Percentiles rank a stretch among this genome's conserved stretches.
Evolutionary conservation across 2,797 vertebrate species (phyloP).

Genomic region (Triplophysa bombifrons): DNA sequence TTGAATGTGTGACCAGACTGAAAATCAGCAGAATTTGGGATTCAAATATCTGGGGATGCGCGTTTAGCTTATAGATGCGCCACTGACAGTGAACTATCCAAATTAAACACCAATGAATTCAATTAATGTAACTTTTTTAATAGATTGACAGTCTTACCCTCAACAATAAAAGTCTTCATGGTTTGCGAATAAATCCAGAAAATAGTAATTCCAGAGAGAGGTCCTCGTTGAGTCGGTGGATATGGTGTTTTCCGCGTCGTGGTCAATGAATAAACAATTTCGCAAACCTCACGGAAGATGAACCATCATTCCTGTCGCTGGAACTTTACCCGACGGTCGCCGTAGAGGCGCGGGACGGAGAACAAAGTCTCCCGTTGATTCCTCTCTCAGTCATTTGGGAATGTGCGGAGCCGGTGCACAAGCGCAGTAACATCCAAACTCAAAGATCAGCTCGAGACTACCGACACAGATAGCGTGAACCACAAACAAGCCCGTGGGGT

Average conservation of each 20-base stretch:
- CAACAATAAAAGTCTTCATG: slow-evolving; percentile 77
- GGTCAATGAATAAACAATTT: slow-evolving; percentile 60
- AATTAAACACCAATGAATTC: neutral
- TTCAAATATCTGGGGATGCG: slow-evolving; percentile 1
- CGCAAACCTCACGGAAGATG: slow-evolving; percentile 68
- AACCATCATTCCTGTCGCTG: slow-evolving; percentile 63
- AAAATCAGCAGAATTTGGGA: neutral
- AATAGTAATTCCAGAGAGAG: slow-evolving; percentile 70
- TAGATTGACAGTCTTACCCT: slow-evolving; percentile 71
- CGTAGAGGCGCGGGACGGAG: slow-evolving; percentile 68
- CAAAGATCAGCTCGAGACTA: slow-evolving; percentile 60
- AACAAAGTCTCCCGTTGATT: slow-evolving; percentile 74
- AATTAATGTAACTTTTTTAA: slow-evolving; percentile 60
- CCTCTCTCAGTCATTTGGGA: slow-evolving; percentile 78
- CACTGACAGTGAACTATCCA: neutral
- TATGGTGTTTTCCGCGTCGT: slow-evolving; percentile 66
- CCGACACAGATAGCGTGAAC: slow-evolving; percentile 59
- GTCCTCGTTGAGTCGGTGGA: slow-evolving; percentile 58
- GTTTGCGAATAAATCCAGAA: slow-evolving; percentile 70
- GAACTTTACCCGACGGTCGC: slow-evolving; percentile 81
- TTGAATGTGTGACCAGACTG: neutral
- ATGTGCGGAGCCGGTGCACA: slow-evolving; percentile 52
- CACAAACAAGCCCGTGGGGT: slow-evolving; percentile 43
- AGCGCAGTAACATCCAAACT: slow-evolving; percentile 75
- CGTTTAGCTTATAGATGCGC: neutral